Conservation (phyloP, 2,888 invertebrate species). For the Gibbula magus region DNA sequence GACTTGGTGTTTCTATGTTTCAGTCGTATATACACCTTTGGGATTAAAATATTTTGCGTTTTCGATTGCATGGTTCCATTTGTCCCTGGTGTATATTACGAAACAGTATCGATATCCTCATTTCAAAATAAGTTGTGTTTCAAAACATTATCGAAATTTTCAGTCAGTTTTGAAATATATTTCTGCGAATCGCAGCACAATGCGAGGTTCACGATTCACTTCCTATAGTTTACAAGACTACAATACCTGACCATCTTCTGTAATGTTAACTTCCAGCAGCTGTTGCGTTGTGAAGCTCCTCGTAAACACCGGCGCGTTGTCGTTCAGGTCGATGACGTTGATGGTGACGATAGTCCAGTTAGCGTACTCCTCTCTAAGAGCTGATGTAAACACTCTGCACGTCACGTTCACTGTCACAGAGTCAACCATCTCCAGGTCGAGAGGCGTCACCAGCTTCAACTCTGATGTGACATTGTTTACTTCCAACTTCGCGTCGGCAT, state of each 20-base stretch:
- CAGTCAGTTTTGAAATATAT: too few relatives aligned
- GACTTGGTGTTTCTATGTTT: too few relatives aligned
- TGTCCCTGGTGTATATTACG: too few relatives aligned
- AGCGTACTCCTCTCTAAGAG: conserved; percentile 1
- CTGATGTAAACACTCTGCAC: conserved; percentile 36
- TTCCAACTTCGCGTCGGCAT: neutral
- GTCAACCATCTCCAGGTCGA: conserved; percentile 37
- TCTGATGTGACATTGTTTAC: conserved; percentile 30
- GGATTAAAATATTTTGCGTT: too few relatives aligned
- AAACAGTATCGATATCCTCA: too few relatives aligned
- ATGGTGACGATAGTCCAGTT: conserved; percentile 25
- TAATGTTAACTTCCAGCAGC: conserved; percentile 20
- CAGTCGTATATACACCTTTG: too few relatives aligned
- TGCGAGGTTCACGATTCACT: too few relatives aligned
- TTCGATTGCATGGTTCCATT: too few relatives aligned
- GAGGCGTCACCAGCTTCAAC: conserved; percentile 26
- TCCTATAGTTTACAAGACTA: neutral
- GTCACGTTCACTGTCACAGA: conserved; percentile 28
- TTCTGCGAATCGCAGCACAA: too few relatives aligned
- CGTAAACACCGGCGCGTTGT: conserved; percentile 37
- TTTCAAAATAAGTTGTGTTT: too few relatives aligned
- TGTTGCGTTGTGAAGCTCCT: neutral
- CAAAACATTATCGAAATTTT: too few relatives aligned
- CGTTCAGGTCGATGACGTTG: conserved; percentile 37
- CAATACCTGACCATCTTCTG: conserved; percentile 16